Evolutionary conservation across 92 coral and sea anemone species (phyloP).

Genomic region (Chrysogorgia sp.): DNA sequence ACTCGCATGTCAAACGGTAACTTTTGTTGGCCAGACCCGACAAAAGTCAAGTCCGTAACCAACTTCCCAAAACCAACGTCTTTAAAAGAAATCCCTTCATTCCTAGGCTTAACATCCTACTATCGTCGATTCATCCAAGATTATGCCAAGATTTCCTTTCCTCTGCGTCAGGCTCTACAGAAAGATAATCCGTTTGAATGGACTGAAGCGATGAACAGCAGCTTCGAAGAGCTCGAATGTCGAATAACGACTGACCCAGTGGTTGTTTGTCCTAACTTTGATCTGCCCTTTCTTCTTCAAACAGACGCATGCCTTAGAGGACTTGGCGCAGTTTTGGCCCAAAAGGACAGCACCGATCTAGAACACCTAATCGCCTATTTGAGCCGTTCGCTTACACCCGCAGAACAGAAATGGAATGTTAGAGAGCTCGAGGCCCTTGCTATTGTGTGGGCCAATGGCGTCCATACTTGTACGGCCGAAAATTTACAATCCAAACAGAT

Average conservation of each 20-base stretch:
- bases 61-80: conserved; percentile 64
- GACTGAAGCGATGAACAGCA: background rate
- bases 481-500: conserved; percentile 61
- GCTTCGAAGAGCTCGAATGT: background rate
- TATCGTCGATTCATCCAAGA: conserved; percentile 61
- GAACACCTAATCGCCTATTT: conserved; percentile 59
- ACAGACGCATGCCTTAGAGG: conserved; percentile 27
- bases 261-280: conserved; percentile 46
- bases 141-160: conserved; percentile 64
- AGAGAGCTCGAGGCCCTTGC: conserved; percentile 52
- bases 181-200: background rate
- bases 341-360: conserved; percentile 44
- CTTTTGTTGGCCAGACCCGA: conserved; percentile 67
- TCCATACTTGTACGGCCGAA: conserved; percentile 55
- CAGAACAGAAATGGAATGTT: background rate
- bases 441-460: conserved; percentile 24
- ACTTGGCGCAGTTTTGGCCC: conserved; percentile 64
- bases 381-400: conserved; percentile 53
- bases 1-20: conserved; percentile 54
- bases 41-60: conserved; percentile 55
- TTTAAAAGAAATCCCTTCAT: conserved; percentile 58
- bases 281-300: conserved; percentile 45
- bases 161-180: conserved; percentile 50
- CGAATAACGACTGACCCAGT: conserved; percentile 42
- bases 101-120: conserved; percentile 64